Evolutionary conservation across 2,888 invertebrate genomes (phyloP).

Genomic region (Hirtodrosophila duncani): DNA sequence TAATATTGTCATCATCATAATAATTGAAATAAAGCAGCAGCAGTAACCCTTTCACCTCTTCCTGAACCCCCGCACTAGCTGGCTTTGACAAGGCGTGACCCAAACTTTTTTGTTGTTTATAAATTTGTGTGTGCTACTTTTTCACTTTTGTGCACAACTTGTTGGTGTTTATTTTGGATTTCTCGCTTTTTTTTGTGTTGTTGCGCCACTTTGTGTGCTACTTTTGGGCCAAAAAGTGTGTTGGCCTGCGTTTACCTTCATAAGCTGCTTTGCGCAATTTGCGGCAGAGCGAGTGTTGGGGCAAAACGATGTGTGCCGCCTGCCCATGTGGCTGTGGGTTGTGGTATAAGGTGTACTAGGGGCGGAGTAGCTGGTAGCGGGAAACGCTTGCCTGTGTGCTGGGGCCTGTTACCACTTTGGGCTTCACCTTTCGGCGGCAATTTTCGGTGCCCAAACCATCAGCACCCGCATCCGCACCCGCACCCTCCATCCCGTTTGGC

Average conservation of each 20-base stretch:
- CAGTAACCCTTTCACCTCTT: constrained; percentile 3
- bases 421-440: constrained; percentile 31
- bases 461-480: not conserved
- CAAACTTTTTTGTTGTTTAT: constrained; percentile 41
- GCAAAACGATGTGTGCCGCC: constrained; percentile 17
- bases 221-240: constrained; percentile 60
- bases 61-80: no score
- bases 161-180: constrained; percentile 21
- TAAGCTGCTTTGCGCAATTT: constrained; percentile 70
- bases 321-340: constrained; percentile 39
- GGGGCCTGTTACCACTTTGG: constrained; percentile 3
- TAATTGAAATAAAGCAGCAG: constrained; percentile 61
- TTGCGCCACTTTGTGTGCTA: constrained; percentile 58
- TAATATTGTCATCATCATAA: constrained; percentile 65
- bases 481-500: constrained; percentile 7
- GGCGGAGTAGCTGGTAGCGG: constrained; percentile 19
- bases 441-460: constrained; percentile 22
- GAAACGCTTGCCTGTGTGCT: not conserved
- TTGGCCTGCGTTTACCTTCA: constrained; percentile 64
- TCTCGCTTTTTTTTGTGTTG: not conserved
- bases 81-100: constrained; percentile 46
- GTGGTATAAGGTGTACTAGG: no score
- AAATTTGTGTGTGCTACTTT: constrained; percentile 57
- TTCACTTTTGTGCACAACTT: constrained; percentile 41
- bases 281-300: constrained; percentile 26